Evolutionary conservation across 2,888 invertebrate species (phyloP), one percentile per base, ranked within the genome.

Genomic region (Miltochrista miniata): DNA sequence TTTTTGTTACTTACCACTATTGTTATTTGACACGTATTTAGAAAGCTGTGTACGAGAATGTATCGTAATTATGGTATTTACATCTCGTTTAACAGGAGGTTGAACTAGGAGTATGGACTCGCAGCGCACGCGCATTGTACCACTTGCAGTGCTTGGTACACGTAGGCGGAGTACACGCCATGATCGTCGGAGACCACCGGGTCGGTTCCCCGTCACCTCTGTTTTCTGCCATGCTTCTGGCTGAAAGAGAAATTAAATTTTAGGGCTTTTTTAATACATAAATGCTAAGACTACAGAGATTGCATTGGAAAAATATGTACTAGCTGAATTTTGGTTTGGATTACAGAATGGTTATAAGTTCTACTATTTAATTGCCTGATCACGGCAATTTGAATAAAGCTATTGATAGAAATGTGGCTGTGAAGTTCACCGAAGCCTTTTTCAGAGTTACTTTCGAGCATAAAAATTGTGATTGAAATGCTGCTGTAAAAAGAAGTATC

Each of bases 151-250:
- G 0, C 83, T 49, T 1, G 89, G 86, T 0, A 90, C 87, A 1
- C 81, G 72, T 24, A 90, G 74, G 7, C 87, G 75, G 1, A 90
- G 63, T 0, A 84, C 77, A 0, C 88, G 78, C 88, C 87, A 90
- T 1, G 90, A 89, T 0, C 83, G 82, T 0, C 86, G 85, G 3
- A 91, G 72, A 1, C 91, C 91, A 0, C 88, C 90, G 0, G 78
- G 70, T 59, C 80, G 75, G 0, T 83, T 70, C 0, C 74, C 63
- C 37, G 85, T 86, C 11, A 79, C 59, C 56, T 90, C 90, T 1
- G 85, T 87, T 30, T 83, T 81, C 61, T 90, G 89, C 90, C 90
- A 90, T 3, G 79, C 67, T 64, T 90, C 90, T 1, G 85, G 81
- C 90, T 90, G 75, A 44, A 42, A 63, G n/a, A 30, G 54, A 24